A percentile compares a stretch with the other conserved stretches of the same genome.
Evolutionary conservation across 2,888 invertebrate species (phyloP).

Genomic region (Rhagonycha fulva): DNA sequence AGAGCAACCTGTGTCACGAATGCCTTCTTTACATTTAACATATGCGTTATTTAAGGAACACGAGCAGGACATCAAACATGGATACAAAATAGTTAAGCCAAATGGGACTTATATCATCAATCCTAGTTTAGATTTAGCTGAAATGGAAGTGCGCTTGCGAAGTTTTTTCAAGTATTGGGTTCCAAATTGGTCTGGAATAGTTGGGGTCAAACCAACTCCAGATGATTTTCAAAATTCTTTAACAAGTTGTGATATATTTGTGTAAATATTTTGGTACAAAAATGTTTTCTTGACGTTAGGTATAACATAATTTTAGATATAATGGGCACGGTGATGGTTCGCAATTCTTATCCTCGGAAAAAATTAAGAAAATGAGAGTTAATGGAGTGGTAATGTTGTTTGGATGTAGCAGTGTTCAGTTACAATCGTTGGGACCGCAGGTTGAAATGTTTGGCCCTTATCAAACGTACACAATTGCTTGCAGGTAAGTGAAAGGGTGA

Average conservation of each 20-base stretch:
- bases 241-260: slow-evolving; percentile 60
- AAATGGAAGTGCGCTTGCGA: slow-evolving; percentile 56
- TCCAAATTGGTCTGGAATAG: slow-evolving; percentile 55
- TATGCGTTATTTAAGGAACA: slow-evolving; percentile 67
- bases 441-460: slow-evolving; percentile 56
- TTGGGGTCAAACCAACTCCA: slow-evolving; percentile 58
- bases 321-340: slow-evolving; percentile 72
- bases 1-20: slow-evolving; percentile 71
- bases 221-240: slow-evolving; percentile 59
- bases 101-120: slow-evolving; percentile 69
- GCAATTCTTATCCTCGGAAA: slow-evolving; percentile 61
- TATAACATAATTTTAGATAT: slow-evolving; percentile 57
- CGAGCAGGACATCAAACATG: slow-evolving; percentile 60
- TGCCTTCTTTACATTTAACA: slow-evolving; percentile 73
- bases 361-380: slow-evolving; percentile 60
- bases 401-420: slow-evolving; percentile 64
- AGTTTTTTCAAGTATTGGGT: slow-evolving; percentile 58
- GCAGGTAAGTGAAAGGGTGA: slow-evolving; percentile 42
- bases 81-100: slow-evolving; percentile 58
- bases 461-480: slow-evolving; percentile 55
- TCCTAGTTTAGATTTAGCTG: slow-evolving; percentile 62
- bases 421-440: slow-evolving; percentile 54
- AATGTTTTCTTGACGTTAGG: background rate
- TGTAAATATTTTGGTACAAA: slow-evolving; percentile 55
- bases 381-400: slow-evolving; percentile 66